phyloP scores from a whole-genome alignment of 2,888 invertebrate species.

The Entomobrya proxima region DNA sequence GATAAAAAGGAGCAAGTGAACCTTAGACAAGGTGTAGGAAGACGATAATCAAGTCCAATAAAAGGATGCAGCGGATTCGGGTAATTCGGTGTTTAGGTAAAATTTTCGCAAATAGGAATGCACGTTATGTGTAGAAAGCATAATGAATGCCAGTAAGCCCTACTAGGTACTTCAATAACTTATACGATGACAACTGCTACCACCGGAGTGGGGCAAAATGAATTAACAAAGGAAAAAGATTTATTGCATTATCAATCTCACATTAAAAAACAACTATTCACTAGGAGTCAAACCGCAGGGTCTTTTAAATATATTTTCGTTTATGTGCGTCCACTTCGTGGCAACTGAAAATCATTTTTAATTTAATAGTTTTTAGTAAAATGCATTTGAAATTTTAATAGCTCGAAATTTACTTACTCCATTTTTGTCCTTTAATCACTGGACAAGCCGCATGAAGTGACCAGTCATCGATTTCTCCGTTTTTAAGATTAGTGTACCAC shows the following conservation, averaged over 20 bases:
- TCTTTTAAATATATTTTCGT: constrained; percentile 62
- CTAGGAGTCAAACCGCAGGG: constrained; percentile 46
- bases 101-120: too few relatives aligned
- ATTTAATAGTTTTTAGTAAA: neutral
- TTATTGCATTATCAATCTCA: neutral
- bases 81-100: too few relatives aligned
- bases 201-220: too few relatives aligned
- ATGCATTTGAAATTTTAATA: neutral
- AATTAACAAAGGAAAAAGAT: too few relatives aligned
- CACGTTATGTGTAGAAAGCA: too few relatives aligned
- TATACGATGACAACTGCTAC: too few relatives aligned
- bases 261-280: constrained; percentile 9
- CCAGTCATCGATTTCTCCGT: constrained; percentile 77
- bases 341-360: constrained; percentile 61
- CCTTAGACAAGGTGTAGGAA: too few relatives aligned
- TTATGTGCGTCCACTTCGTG: constrained; percentile 68
- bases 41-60: too few relatives aligned
- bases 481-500: constrained; percentile 78
- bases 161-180: too few relatives aligned
- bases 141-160: too few relatives aligned
- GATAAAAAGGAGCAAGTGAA: too few relatives aligned
- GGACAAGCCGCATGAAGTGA: constrained; percentile 78
- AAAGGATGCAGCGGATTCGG: too few relatives aligned
- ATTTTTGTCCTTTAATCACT: constrained; percentile 76
- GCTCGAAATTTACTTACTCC: constrained; percentile 76